Evolutionary conservation across 2,888 invertebrate species (phyloP).

Genomic region (Microctonus hyperodae): DNA sequence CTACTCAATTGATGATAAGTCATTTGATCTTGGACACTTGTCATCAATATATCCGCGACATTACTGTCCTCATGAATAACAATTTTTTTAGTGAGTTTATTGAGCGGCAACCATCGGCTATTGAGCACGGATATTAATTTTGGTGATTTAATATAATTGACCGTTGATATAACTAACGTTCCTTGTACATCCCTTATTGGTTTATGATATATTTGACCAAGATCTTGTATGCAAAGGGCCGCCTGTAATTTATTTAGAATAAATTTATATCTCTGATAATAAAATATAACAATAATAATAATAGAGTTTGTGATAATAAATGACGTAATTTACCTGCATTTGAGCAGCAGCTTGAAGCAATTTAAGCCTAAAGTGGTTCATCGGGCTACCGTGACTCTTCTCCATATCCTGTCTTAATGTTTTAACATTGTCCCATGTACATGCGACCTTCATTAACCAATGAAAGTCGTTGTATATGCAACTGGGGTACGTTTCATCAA

Average conservation of each 20-base stretch:
- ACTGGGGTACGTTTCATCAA: slow-evolving; percentile 94
- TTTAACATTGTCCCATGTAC: slow-evolving; percentile 97
- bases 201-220: slow-evolving; percentile 93
- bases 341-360: slow-evolving; percentile 90
- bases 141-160: slow-evolving; percentile 80
- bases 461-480: slow-evolving; percentile 93
- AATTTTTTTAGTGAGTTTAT: slow-evolving; percentile 82
- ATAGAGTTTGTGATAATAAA: slow-evolving; percentile 12
- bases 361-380: slow-evolving; percentile 88
- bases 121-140: slow-evolving; percentile 90
- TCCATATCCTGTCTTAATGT: slow-evolving; percentile 93
- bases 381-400: slow-evolving; percentile 87
- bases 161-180: slow-evolving; percentile 88
- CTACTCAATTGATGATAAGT: slow-evolving; percentile 81
- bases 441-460: slow-evolving; percentile 98
- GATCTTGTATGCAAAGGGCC: slow-evolving; percentile 88
- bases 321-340: slow-evolving; percentile 70
- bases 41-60: slow-evolving; percentile 84
- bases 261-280: background rate
- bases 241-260: slow-evolving; percentile 66
- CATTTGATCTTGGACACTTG: slow-evolving; percentile 83
- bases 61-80: slow-evolving; percentile 77
- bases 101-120: slow-evolving; percentile 90
- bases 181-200: slow-evolving; percentile 89
- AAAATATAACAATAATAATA: background rate